A percentile compares a stretch with the other conserved stretches of the same genome.
Evolutionary conservation across 64 coral and sea anemone species (phyloP).

Genomic region (Montipora capricornis): DNA sequence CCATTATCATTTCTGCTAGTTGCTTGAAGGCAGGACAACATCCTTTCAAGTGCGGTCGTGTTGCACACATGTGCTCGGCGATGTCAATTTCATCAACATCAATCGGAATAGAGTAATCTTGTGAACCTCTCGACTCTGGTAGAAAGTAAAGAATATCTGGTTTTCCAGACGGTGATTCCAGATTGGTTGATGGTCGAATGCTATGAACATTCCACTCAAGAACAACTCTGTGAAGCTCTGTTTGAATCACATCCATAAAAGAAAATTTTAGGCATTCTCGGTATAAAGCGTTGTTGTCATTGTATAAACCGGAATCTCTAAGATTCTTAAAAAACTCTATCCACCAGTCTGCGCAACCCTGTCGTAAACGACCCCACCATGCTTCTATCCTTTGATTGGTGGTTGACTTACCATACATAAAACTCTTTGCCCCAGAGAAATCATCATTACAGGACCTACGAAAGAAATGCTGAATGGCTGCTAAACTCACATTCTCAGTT

Average conservation of each 20-base stretch:
- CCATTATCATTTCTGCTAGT: conserved; percentile 6
- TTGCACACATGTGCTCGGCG: conserved; percentile 28
- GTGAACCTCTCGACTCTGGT: background rate
- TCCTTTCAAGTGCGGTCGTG: conserved; percentile 1
- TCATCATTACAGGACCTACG: conserved; percentile 46
- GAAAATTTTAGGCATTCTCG: conserved; percentile 43
- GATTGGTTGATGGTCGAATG: conserved; percentile 29
- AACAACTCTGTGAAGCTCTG: conserved; percentile 47
- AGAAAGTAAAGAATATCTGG: conserved; percentile 41
- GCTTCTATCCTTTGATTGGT: conserved; percentile 66
- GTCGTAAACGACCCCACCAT: conserved; percentile 48
- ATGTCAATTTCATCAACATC: background rate
- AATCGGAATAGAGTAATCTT: conserved; percentile 1
- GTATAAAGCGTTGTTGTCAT: conserved; percentile 28
- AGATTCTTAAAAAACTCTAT: conserved; percentile 60
- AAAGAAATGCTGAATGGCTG: conserved; percentile 67
- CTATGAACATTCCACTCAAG: conserved; percentile 48
- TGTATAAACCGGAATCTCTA: conserved; percentile 36
- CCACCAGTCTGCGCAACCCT: conserved; percentile 64
- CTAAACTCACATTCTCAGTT: conserved; percentile 62
- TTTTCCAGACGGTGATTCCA: conserved; percentile 28
- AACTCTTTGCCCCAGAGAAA: conserved; percentile 63
- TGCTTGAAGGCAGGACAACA: conserved; percentile 23
- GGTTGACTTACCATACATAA: conserved; percentile 62
- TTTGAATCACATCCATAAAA: conserved; percentile 59